These are phyloP conservation scores for Nibea albiflora DNA, from an alignment of 2,113 vertebrate genomes.

Conservation along the genomic window DNA sequence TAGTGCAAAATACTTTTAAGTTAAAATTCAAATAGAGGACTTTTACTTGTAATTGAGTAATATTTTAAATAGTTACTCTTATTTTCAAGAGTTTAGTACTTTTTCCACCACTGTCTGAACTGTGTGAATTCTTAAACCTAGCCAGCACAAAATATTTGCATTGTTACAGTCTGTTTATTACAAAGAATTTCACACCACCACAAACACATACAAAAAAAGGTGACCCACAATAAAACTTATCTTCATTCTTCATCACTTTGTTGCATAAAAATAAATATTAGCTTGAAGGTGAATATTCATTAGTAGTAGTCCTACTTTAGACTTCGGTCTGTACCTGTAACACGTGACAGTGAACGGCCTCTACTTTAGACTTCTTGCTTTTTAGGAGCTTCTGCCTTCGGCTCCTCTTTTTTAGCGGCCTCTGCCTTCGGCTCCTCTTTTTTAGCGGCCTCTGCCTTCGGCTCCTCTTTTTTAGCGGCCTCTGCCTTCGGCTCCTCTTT, in stretches of 20 bases:
- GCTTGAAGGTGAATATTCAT: not conserved
- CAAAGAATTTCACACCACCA: not conserved
- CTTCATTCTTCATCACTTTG: not conserved
- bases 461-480: not conserved
- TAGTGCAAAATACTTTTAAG: too few relatives aligned
- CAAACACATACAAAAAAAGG: not conserved
- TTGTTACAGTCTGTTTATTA: not conserved
- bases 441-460: slow-evolving; percentile 7
- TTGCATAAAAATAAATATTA: slow-evolving; percentile 22
- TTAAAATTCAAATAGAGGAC: too few relatives aligned
- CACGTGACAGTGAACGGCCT: not conserved
- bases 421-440: not conserved
- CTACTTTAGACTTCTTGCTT: not conserved
- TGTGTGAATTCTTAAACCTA: not conserved
- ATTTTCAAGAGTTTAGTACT: too few relatives aligned
- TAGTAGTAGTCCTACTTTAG: not conserved
- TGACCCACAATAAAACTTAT: not conserved
- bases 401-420: not conserved
- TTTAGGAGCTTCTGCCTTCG: not conserved
- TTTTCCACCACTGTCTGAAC: not conserved
- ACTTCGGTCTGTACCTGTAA: not conserved
- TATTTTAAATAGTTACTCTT: too few relatives aligned
- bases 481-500: not conserved
- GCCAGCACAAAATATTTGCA: not conserved
- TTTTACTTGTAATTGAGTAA: too few relatives aligned